phyloP scores from a whole-genome alignment of 2,797 vertebrate genomes.

The Fistularia commersonii region DNA sequence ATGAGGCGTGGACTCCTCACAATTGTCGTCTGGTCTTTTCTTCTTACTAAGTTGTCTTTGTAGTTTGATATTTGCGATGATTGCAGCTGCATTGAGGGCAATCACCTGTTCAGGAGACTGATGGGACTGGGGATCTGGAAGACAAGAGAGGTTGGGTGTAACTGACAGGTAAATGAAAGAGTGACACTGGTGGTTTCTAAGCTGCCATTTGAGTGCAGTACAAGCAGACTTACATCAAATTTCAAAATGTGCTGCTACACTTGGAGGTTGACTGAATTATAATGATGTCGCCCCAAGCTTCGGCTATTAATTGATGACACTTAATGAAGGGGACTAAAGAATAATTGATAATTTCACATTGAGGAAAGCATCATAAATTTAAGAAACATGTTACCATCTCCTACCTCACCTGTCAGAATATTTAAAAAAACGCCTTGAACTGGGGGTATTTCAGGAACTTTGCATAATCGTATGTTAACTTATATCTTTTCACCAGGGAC shows the following conservation, averaged over 20 bases:
- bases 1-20: slow-evolving; percentile 23
- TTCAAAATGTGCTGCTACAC: slow-evolving; percentile 24
- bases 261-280: slow-evolving; percentile 32
- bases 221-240: slow-evolving; percentile 11
- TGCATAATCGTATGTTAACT: background rate
- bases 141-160: slow-evolving; percentile 20
- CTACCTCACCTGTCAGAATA: slow-evolving; percentile 10
- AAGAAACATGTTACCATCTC: slow-evolving; percentile 16
- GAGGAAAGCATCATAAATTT: slow-evolving; percentile 26
- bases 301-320: slow-evolving; percentile 56
- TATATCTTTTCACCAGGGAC: background rate
- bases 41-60: slow-evolving; percentile 68
- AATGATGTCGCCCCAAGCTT: slow-evolving; percentile 37
- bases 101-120: slow-evolving; percentile 65
- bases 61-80: slow-evolving; percentile 79
- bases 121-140: slow-evolving; percentile 58
- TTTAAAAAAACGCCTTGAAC: background rate
- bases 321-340: slow-evolving; percentile 65
- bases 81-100: slow-evolving; percentile 73
- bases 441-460: background rate
- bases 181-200: background rate
- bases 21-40: slow-evolving; percentile 30
- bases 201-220: slow-evolving; percentile 4
- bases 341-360: slow-evolving; percentile 59
- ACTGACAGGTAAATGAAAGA: slow-evolving; percentile 15